A percentile compares a stretch with the other conserved stretches of the same genome.
phyloP scores from a whole-genome alignment of 2,888 invertebrate species.

The Amblyteles armatorius region DNA sequence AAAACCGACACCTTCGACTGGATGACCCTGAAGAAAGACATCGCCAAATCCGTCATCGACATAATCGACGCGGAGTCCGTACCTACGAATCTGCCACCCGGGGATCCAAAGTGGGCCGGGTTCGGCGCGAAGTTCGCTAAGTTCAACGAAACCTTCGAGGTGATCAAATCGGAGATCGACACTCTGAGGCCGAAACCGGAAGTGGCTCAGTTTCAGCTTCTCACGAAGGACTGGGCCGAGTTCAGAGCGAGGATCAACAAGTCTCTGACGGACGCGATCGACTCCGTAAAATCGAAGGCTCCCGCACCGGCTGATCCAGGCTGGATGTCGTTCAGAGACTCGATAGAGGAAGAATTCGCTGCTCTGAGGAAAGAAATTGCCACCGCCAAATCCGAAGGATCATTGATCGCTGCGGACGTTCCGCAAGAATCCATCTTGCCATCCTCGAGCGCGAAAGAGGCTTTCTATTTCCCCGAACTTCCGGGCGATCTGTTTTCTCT shows the following conservation, averaged over 20 bases:
- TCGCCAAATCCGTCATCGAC: constrained; percentile 47
- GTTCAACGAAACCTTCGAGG: constrained; percentile 3
- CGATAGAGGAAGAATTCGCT: constrained; percentile 69
- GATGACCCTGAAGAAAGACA: constrained; percentile 58
- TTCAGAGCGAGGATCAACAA: constrained; percentile 65
- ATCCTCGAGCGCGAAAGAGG: background rate
- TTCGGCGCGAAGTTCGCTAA: constrained; percentile 7
- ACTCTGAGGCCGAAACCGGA: constrained; percentile 30
- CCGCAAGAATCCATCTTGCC: background rate
- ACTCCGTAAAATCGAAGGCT: constrained; percentile 37
- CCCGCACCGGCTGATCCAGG: background rate
- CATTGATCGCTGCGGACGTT: constrained; percentile 8
- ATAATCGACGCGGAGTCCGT: constrained; percentile 35
- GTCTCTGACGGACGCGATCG: constrained; percentile 52
- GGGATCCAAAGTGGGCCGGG: constrained; percentile 16
- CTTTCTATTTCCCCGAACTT: constrained; percentile 15
- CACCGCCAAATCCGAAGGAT: constrained; percentile 66
- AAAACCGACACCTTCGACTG: constrained; percentile 47
- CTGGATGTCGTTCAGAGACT: constrained; percentile 68
- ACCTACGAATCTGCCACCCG: constrained; percentile 1
- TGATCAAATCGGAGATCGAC: constrained; percentile 36
- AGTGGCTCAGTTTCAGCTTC: constrained; percentile 36
- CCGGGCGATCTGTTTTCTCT: constrained; percentile 25
- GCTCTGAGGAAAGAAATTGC: constrained; percentile 68
- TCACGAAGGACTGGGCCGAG: constrained; percentile 64